Percentiles rank a stretch among this genome's conserved stretches.
Conservation (phyloP, 2,113 vertebrate genomes). For the Odontesthes bonariensis region DNA sequence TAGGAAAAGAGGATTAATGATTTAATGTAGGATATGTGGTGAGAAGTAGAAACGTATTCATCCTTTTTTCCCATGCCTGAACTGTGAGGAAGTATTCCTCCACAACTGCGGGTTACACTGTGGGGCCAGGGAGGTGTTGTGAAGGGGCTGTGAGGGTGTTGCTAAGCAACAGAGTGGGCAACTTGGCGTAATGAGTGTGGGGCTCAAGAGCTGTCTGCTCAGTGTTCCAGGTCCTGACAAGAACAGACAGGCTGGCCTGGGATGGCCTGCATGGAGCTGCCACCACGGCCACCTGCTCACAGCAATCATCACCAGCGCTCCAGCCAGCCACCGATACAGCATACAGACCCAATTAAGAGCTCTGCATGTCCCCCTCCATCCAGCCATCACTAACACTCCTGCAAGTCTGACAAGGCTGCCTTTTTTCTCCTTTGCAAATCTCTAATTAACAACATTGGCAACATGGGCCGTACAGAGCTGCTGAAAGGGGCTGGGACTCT, state of each 20-base stretch:
- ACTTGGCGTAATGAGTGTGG: conserved; percentile 79
- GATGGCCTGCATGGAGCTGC: conserved; percentile 79
- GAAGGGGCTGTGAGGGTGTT: conserved; percentile 74
- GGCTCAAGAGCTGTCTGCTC: conserved; percentile 85
- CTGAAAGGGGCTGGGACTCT: conserved; percentile 83
- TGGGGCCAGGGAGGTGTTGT: conserved; percentile 72
- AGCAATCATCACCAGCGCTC: conserved; percentile 84
- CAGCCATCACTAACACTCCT: conserved; percentile 87
- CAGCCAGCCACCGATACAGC: conserved; percentile 82
- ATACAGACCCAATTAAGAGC: conserved; percentile 88
- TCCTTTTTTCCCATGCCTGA: conserved; percentile 37
- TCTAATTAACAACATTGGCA: conserved; percentile 85
- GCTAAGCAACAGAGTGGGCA: conserved; percentile 75
- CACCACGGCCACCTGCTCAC: conserved; percentile 86
- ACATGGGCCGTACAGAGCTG: conserved; percentile 69
- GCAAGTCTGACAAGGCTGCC: conserved; percentile 85
- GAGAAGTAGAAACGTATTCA: conserved; percentile 10
- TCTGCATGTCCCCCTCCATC: conserved; percentile 84
- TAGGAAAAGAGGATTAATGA: conserved; percentile 1
- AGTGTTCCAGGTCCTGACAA: conserved; percentile 85
- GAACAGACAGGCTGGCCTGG: conserved; percentile 83
- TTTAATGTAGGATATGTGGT: not conserved
- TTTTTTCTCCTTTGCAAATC: conserved; percentile 79
- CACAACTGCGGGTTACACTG: conserved; percentile 48
- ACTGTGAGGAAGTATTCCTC: conserved; percentile 48